Base-by-base conservation (phyloP, 2,888 invertebrate species). In the Epirrita christyi region DNA sequence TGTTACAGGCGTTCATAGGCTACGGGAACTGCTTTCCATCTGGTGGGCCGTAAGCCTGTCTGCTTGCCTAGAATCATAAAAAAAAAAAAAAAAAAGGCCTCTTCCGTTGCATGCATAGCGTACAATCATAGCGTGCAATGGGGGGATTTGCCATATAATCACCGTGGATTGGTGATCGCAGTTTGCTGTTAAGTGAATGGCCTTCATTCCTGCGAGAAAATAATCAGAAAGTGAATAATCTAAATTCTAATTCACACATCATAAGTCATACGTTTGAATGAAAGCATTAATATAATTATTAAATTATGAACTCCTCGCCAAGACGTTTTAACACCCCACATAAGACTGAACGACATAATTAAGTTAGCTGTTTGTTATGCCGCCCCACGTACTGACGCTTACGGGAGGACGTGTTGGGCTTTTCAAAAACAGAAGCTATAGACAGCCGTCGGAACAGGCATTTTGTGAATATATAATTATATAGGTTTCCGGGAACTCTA, bases 271-370 rank as follows among this genome's bases (percentile, higher is more conserved):
- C 45, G 32, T 32, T 21, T 21, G 21, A 21, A 32, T 32, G 32
- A 34, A 52, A 46, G 42, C 54, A 54, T 53, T 44, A 1, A 27
- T 40, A 45, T 58, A 63, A 58, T 61, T 45, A 62, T 65, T 58
- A 54, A 60, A 62, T 64, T 58, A 65, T 59, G 37, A 55, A 56
- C 55, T 78, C 78, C 78, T 81, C 73, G 40, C 56, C 73, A 78
- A 82, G 83, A 77, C 76, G 83, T 83, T 83, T 21, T 81, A 85
- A 84, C 81, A 81, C 80, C 74, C 73, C 75, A 81, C 82, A 78
- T 83, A 83, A 83, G 81, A 81, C 81, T 78, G 78, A 76, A 80
- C 80, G 72, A 78, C 80, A 83, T 85, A 84, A 85, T 87, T 82
- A 85, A 80, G 73, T 73, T 61, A 63, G 78, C 78, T 80, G 76